Conservation (phyloP, 2,888 invertebrate genomes). For the Brachyptera putata region DNA sequence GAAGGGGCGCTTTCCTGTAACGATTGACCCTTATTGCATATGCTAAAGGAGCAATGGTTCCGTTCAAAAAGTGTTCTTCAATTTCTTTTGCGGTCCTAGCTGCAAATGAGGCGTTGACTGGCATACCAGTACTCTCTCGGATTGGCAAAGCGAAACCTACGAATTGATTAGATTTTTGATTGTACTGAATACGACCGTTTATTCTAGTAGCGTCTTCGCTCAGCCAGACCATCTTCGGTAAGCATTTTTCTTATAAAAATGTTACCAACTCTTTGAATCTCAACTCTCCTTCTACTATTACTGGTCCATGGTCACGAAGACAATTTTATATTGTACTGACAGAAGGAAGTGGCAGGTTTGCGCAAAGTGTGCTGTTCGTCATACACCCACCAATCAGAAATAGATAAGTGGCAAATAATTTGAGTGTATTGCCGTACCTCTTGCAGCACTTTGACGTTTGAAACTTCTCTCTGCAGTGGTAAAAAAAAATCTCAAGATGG, state of each 20-base stretch:
- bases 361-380: not conserved
- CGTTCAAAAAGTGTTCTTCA: constrained; percentile 21
- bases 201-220: constrained; percentile 21
- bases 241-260: constrained; percentile 1
- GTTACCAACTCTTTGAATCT: constrained; percentile 12
- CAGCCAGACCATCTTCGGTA: not conserved
- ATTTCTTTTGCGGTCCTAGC: constrained; percentile 6
- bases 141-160: constrained; percentile 16
- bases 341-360: not conserved
- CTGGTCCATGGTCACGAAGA: not conserved
- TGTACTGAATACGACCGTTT: not conserved
- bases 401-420: not conserved
- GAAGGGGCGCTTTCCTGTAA: constrained; percentile 2
- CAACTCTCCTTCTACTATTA: not conserved
- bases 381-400: not conserved
- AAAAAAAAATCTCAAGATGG: no score
- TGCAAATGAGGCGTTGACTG: not conserved
- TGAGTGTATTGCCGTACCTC: not conserved
- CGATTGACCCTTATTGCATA: constrained; percentile 28
- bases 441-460: not conserved
- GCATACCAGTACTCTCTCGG: not conserved
- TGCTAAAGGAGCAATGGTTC: constrained; percentile 4
- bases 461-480: no score
- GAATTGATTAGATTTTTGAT: not conserved
- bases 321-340: not conserved